Conservation (phyloP, 2,797 vertebrate genomes). For the Trachurus trachurus region DNA sequence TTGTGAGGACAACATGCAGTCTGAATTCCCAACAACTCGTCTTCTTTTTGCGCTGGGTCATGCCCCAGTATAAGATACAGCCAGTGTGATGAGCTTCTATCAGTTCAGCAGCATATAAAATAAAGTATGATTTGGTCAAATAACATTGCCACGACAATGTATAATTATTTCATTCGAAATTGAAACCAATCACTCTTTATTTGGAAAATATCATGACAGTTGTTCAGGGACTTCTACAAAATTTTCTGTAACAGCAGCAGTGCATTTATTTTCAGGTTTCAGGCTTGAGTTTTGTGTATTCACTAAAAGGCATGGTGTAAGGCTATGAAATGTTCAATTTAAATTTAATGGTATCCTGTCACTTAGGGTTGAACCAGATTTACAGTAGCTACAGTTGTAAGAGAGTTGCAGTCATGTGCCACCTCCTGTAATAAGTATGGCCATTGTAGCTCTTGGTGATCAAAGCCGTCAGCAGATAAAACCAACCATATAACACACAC, state of each 20-base stretch:
- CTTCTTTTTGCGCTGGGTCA: neutral
- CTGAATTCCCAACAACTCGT: neutral
- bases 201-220: neutral
- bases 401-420: neutral
- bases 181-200: neutral
- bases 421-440: neutral
- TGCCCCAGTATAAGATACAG: neutral
- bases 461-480: conserved; percentile 56
- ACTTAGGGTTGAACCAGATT: neutral
- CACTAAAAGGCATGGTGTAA: neutral
- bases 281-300: neutral
- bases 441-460: conserved; percentile 12
- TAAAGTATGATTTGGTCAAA: neutral
- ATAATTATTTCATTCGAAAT: neutral
- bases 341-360: neutral
- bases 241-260: neutral
- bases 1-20: neutral
- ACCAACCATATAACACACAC: neutral
- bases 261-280: neutral
- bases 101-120: neutral
- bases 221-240: neutral
- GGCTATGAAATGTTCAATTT: neutral
- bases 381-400: neutral
- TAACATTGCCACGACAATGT: neutral
- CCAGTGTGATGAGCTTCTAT: neutral